phyloP scores from a whole-genome alignment of 2,888 invertebrate genomes.

The Eupithecia inturbata region DNA sequence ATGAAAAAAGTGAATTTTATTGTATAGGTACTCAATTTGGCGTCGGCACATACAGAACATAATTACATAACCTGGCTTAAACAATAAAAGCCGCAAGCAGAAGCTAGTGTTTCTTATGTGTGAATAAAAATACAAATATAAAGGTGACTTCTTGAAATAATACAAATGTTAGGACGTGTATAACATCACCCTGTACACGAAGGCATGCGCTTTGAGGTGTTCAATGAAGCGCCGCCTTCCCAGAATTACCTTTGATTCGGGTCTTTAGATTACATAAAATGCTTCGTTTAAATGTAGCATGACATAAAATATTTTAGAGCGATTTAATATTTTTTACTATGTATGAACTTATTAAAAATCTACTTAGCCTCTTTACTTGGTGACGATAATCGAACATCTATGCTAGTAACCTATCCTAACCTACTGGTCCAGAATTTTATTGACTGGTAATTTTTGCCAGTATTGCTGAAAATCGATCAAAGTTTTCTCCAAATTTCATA shows the following conservation, averaged over 20 bases:
- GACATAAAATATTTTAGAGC: conserved; percentile 18
- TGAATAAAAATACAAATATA: neutral
- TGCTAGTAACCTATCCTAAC: too few species aligned
- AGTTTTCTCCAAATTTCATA: too few species aligned
- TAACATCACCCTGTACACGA: conserved; percentile 44
- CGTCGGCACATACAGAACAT: neutral
- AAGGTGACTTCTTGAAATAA: neutral
- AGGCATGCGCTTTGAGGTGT: conserved; percentile 45
- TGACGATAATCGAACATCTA: too few species aligned
- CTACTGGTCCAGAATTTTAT: too few species aligned
- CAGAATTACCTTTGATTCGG: conserved; percentile 48
- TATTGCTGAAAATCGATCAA: too few species aligned
- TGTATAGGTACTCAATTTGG: neutral
- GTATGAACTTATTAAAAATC: too few species aligned
- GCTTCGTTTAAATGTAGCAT: conserved; percentile 25
- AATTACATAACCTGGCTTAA: neutral
- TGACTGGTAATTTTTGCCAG: too few species aligned
- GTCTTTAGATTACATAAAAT: conserved; percentile 32
- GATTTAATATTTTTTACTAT: neutral
- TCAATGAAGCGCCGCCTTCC: conserved; percentile 55
- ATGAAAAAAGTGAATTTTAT: neutral
- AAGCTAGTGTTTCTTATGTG: neutral
- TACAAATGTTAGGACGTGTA: neutral
- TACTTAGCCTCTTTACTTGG: too few species aligned
- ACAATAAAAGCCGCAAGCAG: neutral